A percentile compares a stretch with the other conserved stretches of the same genome.
phyloP scores from a whole-genome alignment of 2,888 invertebrate genomes.

The Thymelicus sylvestris region DNA sequence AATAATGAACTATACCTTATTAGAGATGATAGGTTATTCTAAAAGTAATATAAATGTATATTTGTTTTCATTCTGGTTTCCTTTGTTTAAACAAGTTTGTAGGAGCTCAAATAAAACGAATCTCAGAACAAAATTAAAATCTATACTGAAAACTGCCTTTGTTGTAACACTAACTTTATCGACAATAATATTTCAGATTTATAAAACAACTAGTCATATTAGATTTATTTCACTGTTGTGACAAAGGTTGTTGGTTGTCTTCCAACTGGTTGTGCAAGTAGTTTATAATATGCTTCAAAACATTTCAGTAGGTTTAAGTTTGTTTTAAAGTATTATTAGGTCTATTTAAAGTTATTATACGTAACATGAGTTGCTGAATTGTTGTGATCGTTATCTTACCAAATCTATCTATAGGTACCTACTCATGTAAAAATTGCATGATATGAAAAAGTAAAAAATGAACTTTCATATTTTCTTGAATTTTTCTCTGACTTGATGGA shows the following conservation, averaged over 20 bases:
- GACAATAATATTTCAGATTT: slow-evolving; percentile 11
- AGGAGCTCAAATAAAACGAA: slow-evolving; percentile 9
- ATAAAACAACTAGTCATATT: slow-evolving; percentile 29
- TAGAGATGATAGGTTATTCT: not conserved
- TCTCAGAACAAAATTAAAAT: slow-evolving; percentile 6
- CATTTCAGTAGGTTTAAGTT: slow-evolving; percentile 11
- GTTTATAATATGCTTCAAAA: slow-evolving; percentile 17
- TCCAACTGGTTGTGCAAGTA: slow-evolving; percentile 27
- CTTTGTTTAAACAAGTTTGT: not conserved
- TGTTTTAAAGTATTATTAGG: slow-evolving; percentile 29
- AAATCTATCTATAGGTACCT: slow-evolving; percentile 29
- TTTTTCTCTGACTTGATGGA: not conserved
- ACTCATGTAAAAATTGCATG: not conserved
- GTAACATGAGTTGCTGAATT: slow-evolving; percentile 17
- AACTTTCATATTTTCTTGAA: not conserved
- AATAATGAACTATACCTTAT: too few species aligned
- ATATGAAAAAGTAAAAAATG: not conserved
- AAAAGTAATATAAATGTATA: too few species aligned
- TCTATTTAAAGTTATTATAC: slow-evolving; percentile 22
- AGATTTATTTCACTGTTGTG: slow-evolving; percentile 25
- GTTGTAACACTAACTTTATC: not conserved
- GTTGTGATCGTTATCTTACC: slow-evolving; percentile 26
- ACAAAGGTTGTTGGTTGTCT: slow-evolving; percentile 15
- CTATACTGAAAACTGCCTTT: not conserved
- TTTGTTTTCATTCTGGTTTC: too few species aligned